Conservation (phyloP, 2,113 vertebrate species). For the Petroica traversi region DNA sequence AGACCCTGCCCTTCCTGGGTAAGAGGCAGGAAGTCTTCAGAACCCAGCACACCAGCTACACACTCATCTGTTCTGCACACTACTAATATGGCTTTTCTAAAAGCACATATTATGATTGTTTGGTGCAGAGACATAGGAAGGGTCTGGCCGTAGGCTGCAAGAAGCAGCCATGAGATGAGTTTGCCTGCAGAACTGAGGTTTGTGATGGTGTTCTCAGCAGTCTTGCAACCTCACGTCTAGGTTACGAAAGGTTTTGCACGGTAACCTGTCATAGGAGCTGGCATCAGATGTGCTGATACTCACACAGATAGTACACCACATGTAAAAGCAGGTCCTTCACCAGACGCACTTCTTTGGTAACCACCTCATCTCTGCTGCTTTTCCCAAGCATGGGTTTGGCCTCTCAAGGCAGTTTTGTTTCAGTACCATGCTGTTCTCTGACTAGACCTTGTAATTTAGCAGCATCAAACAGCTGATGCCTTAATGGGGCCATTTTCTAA, state of each 20-base stretch:
- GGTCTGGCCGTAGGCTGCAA: background rate
- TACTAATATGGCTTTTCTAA: background rate
- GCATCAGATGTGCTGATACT: background rate
- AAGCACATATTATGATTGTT: background rate
- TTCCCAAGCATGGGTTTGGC: background rate
- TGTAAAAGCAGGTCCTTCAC: background rate
- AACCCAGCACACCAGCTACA: background rate
- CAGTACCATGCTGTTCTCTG: background rate
- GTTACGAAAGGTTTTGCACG: background rate
- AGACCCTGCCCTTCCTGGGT: slow-evolving; percentile 55
- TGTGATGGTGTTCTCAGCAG: background rate
- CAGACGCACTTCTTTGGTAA: background rate
- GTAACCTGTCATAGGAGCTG: background rate
- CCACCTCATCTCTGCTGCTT: background rate
- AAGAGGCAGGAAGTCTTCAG: slow-evolving; percentile 35
- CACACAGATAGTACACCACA: background rate
- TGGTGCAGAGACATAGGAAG: background rate
- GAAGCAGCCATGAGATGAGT: background rate
- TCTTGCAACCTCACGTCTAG: background rate
- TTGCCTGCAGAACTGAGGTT: background rate
- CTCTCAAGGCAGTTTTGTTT: background rate
- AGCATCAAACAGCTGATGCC: background rate
- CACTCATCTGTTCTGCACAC: background rate
- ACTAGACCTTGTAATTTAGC: background rate
- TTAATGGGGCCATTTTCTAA: background rate